phyloP scores from a whole-genome alignment of 2,797 vertebrate species.

The Poecilia gillii region DNA sequence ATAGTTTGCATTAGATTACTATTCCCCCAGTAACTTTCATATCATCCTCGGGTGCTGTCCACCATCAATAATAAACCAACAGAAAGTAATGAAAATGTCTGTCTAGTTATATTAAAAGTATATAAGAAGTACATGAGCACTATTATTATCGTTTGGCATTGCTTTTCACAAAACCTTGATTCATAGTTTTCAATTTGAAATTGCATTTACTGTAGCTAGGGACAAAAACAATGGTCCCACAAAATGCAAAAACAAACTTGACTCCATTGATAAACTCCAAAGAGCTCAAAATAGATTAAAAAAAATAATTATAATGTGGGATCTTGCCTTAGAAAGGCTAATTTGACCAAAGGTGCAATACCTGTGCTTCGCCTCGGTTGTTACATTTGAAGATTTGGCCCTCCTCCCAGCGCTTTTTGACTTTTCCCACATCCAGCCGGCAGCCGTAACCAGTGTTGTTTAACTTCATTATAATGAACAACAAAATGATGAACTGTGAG shows the following conservation, averaged over 20 bases:
- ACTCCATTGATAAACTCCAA: not conserved
- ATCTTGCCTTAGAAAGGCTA: not conserved
- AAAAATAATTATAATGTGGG: not conserved
- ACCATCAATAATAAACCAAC: not conserved
- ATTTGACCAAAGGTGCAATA: conserved; percentile 37
- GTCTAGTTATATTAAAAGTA: not conserved
- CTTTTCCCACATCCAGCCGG: conserved; percentile 81
- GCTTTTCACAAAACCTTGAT: no score
- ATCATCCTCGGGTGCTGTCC: not conserved
- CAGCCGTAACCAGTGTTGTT: conserved; percentile 74
- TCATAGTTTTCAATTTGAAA: not conserved
- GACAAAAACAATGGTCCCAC: not conserved
- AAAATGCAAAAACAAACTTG: not conserved
- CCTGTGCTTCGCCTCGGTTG: conserved; percentile 83
- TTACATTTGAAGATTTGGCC: conserved; percentile 83
- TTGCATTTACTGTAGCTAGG: not conserved
- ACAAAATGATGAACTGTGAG: not conserved
- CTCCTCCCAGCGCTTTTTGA: conserved; percentile 73
- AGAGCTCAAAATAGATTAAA: not conserved
- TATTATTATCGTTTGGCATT: not conserved
- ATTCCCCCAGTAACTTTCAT: not conserved
- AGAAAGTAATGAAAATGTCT: not conserved
- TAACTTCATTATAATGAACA: conserved; percentile 67
- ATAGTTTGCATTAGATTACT: not conserved
- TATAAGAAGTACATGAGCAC: not conserved